A percentile compares a stretch with the other conserved stretches of the same genome.
phyloP scores from a whole-genome alignment of 2,113 vertebrate genomes.

The Ellobius talpinus region DNA sequence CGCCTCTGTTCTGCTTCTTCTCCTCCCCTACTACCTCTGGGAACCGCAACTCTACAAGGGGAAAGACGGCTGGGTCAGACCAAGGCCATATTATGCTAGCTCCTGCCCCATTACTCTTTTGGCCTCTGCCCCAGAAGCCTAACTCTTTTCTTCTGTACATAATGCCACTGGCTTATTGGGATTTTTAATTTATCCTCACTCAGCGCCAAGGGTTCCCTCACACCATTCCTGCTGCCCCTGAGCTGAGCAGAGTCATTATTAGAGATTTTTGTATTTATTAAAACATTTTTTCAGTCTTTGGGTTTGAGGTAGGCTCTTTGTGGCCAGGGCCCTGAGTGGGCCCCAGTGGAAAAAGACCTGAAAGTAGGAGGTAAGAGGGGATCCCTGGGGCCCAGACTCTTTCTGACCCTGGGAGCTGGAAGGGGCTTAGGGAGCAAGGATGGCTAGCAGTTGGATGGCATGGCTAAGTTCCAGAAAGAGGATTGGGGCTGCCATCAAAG shows the following conservation, averaged over 20 bases:
- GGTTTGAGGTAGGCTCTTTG: conserved; percentile 35
- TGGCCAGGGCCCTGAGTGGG: not conserved
- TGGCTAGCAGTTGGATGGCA: not conserved
- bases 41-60: conserved; percentile 53
- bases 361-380: not conserved
- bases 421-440: not conserved
- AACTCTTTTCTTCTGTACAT: conserved; percentile 66
- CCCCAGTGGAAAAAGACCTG: not conserved
- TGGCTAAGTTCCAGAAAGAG: rapidly evolving
- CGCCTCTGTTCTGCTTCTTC: conserved; percentile 62
- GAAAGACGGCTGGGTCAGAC: conserved; percentile 29
- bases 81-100: not conserved
- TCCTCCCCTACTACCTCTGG: conserved; percentile 79
- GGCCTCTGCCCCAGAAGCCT: conserved; percentile 59
- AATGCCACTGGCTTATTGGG: conserved; percentile 77
- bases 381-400: not conserved
- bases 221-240: conserved; percentile 78
- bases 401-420: not conserved
- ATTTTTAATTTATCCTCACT: conserved; percentile 85
- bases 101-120: not conserved
- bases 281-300: conserved; percentile 72
- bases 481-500: not conserved
- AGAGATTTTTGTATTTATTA: conserved; percentile 84
- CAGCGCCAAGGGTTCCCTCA: conserved; percentile 77
- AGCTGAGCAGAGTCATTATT: conserved; percentile 84